Evolutionary conservation across 2,797 vertebrate genomes (phyloP), one percentile per base, ranked within the genome.

Genomic region (Lithobates pipiens): DNA sequence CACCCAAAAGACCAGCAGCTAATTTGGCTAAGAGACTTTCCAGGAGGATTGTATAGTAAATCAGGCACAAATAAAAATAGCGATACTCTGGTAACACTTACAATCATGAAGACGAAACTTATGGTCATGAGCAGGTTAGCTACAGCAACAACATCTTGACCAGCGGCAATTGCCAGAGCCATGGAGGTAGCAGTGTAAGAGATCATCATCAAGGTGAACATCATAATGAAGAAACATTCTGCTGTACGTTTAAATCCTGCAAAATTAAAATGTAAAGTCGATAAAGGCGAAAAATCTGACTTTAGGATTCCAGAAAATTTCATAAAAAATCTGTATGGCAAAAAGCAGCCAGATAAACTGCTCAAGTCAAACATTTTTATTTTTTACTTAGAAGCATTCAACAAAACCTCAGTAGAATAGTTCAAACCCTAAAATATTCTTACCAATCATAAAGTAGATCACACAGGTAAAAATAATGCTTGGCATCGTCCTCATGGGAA

Each of bases 101-200:
- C 98, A 94, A 96, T 98, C 98, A 98, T 99, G 82, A 98, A 97
- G 84, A 98, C 93, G 82, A 99, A 98, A 0, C 83, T 4, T 46
- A 98, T 94, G 32, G 95, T 97, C 92, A 96, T 92, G 84, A 97
- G 91, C 74, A 99, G 94, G 89, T 95, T 97, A 88, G 96, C 96
- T 16, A 98, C n/a, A 0, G 96, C 89, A 0, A 96, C 95, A 15
- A 96, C 91, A 0, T 89, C 95, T 91, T 98, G 96, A 91, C 97
- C 96, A 5, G 96, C 93, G n/a, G 96, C 95, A 84, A 99, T 94
- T 82, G 97, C 97, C 88, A 98, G 91, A 0, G 95, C 94, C 97
- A 99, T 94, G 1, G 96, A 94, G 0, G 96, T 95, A 85, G 97
- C 95, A 0, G 97, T 92, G 80, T 94, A 97, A 25, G 95, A 92